Base-by-base conservation (phyloP, 2,797 vertebrate species). In the Zenarchopterus dispar region DNA sequence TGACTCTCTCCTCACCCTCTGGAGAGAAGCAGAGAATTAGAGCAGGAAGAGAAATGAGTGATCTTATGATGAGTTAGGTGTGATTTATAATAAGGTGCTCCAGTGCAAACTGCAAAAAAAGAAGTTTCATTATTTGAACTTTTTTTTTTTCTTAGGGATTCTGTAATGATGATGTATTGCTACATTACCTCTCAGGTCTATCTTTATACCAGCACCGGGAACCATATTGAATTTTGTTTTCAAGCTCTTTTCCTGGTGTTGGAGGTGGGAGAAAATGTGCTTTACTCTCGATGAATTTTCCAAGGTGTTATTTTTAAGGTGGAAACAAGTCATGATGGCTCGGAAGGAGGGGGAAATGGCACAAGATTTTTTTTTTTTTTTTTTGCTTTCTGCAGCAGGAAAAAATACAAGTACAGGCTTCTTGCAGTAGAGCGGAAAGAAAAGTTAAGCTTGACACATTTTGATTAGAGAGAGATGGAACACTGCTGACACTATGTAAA, bases 151-250 rank as follows among this genome's bases (percentile, higher is more conserved):
- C 26, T 18, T 23, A 11, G 52, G 50, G 43, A 73, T 84, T 72
- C 59, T 58, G 56, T 89, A 86, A 91, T 86, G 77, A 90, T 87
- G 85, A 91, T 88, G 75, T 81, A 90, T 90, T 15, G 18, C 66
- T 2, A 1, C 77, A 83, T 89, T 83, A 84, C 62, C 52, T 80
- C 44, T 52, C 24, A 17, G 26, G 56, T 82, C 67, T 70, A 74
- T 77, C 73, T 78, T 82, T 73, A 81, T 17, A 22, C 49, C 44
- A 54, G 78, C 77, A 71, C 61, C 36, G 62, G 84, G 62, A 42
- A 48, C 79, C 62, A 49, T 75, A 82, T 79, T 83, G 67, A 74
- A 81, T 84, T 85, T 79, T 67, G 57, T 80, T 82, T 84, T 82
- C 48, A 67, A 49, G 57, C 65, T 70, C 49, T 73, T 56, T 65